Conservation (phyloP, 2,113 vertebrate genomes). For the Pristiophorus japonicus region DNA sequence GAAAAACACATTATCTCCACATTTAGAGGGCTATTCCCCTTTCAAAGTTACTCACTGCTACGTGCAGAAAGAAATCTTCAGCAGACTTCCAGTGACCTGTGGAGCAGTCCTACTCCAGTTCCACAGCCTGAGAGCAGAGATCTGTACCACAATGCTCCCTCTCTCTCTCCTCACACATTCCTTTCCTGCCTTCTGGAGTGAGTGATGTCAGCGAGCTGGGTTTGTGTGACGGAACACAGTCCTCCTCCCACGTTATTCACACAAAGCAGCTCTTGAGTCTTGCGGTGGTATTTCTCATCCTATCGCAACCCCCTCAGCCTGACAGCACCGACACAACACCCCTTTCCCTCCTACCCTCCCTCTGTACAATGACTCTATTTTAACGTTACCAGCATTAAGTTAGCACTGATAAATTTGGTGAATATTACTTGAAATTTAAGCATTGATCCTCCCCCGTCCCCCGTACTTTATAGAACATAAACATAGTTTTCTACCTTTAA, state of each 20-base stretch:
- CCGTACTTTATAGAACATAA: not conserved
- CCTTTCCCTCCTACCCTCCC: not conserved
- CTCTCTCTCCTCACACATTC: constrained; percentile 24
- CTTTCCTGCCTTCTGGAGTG: constrained; percentile 23
- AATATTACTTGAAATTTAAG: not conserved
- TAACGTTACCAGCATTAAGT: not conserved
- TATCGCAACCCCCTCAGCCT: not conserved
- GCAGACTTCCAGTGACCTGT: not conserved
- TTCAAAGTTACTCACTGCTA: not conserved
- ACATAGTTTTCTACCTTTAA: not conserved
- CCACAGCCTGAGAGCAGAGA: not conserved
- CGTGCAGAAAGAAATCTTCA: not conserved
- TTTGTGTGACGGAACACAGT: not conserved
- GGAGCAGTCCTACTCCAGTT: not conserved
- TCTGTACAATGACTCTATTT: not conserved
- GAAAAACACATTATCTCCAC: not conserved
- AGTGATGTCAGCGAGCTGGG: constrained; percentile 32
- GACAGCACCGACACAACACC: not conserved
- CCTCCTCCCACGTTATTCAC: constrained; percentile 16
- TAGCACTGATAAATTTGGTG: not conserved
- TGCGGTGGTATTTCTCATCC: not conserved
- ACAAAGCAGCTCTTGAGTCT: constrained; percentile 32
- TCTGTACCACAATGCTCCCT: not conserved
- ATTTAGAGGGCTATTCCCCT: not conserved
- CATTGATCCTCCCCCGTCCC: not conserved